phyloP scores from a whole-genome alignment of 2,113 vertebrate genomes.

The Maccullochella peelii region DNA sequence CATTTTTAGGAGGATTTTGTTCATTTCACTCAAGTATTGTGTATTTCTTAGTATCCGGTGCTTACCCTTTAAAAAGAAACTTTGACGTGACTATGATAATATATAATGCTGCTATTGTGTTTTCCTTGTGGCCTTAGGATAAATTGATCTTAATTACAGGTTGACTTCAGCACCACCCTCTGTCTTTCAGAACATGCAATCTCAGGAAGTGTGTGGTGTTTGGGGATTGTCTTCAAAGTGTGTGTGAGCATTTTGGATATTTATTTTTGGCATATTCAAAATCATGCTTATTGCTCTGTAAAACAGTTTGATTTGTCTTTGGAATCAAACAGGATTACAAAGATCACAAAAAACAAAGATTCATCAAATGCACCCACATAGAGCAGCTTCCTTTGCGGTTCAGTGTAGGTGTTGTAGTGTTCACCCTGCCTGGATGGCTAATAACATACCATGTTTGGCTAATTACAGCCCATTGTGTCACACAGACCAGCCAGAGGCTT shows the following conservation, averaged over 20 bases:
- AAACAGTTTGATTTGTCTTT: neutral
- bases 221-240: neutral
- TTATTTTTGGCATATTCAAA: neutral
- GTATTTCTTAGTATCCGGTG: neutral
- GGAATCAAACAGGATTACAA: neutral
- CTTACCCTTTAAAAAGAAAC: too few species aligned
- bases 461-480: constrained; percentile 59
- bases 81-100: too few species aligned
- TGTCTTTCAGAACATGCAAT: neutral
- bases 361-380: neutral
- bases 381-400: constrained; percentile 4
- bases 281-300: neutral
- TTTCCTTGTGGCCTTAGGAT: neutral
- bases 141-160: neutral
- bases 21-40: neutral
- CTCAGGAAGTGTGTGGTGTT: neutral
- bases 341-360: neutral
- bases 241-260: neutral
- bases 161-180: too few species aligned
- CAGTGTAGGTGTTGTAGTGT: constrained; percentile 5
- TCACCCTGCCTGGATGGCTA: constrained; percentile 11
- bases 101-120: neutral
- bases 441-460: constrained; percentile 30
- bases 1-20: too few species aligned
- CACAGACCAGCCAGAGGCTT: constrained; percentile 24